Evolutionary conservation across 2,113 vertebrate species (phyloP).

Genomic region (Eclectus roratus): DNA sequence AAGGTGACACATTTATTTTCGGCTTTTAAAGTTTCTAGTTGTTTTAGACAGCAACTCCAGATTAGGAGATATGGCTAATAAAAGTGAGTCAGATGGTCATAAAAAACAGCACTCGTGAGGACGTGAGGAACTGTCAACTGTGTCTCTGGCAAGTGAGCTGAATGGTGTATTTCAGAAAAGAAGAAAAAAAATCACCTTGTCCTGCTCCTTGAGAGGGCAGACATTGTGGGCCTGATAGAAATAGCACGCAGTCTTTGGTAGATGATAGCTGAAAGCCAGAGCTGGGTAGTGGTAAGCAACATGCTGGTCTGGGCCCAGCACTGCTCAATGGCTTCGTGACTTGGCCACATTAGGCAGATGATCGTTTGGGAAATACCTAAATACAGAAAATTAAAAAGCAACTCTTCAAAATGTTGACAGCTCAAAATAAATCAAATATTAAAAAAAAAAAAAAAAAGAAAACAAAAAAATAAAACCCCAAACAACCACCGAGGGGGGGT

Average conservation of each 20-base stretch:
- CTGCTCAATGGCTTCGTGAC: not conserved
- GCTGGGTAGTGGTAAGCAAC: not conserved
- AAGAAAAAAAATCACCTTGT: not conserved
- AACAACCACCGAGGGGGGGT: fast-evolving
- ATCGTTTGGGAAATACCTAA: not conserved
- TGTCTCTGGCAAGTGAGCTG: not conserved
- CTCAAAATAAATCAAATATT: not conserved
- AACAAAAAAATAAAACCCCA: not conserved
- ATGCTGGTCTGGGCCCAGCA: not conserved
- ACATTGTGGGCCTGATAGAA: not conserved
- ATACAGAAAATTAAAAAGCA: not conserved
- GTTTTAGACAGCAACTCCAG: not conserved
- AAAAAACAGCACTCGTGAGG: not conserved
- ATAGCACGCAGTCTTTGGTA: not conserved
- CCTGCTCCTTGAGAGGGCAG: not conserved
- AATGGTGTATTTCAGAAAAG: not conserved
- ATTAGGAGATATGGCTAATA: not conserved
- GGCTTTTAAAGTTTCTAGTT: not conserved
- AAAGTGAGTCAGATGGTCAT: not conserved
- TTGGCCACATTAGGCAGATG: not conserved
- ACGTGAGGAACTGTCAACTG: not conserved
- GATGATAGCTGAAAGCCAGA: not conserved
- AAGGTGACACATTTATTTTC: not conserved
- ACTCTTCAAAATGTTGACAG: not conserved
- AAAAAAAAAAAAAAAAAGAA: too few species aligned